Percentiles rank a stretch among this genome's conserved stretches.
These are phyloP conservation scores for Dromaius novaehollandiae DNA, from an alignment of 2,113 vertebrate genomes.

Conservation along the genomic window DNA sequence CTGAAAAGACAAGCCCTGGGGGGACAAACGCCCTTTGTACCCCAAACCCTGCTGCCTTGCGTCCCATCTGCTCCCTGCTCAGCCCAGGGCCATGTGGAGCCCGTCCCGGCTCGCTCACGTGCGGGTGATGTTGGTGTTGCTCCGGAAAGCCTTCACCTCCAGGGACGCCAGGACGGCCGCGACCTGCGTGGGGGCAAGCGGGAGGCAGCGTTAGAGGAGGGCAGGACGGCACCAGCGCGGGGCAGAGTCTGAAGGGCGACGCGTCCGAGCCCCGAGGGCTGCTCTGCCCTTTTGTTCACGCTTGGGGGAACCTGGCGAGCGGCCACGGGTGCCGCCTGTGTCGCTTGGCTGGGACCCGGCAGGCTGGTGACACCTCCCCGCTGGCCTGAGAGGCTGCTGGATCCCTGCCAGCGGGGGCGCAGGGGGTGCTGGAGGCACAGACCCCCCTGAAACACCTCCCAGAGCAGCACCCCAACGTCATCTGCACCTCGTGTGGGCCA, in stretches of 20 bases:
- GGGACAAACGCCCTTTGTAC: not conserved
- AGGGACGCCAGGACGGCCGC: constrained; percentile 32
- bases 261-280: fast-evolving
- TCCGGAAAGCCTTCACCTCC: constrained; percentile 42
- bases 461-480: not conserved
- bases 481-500: no score
- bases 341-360: not conserved
- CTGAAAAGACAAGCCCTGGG: not conserved
- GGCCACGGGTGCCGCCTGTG: fast-evolving
- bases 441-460: not conserved
- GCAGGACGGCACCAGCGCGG: fast-evolving
- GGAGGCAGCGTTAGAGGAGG: not conserved
- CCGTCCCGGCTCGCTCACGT: not conserved
- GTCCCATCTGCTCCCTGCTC: not conserved
- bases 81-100: fast-evolving
- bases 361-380: not conserved
- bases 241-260: not conserved
- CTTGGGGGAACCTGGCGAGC: not conserved
- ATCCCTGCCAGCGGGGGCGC: fast-evolving
- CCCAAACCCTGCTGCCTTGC: not conserved
- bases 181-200: fast-evolving
- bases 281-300: not conserved
- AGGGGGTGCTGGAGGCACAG: fast-evolving
- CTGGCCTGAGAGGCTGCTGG: not conserved
- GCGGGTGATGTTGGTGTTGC: constrained; percentile 44